Conservation (phyloP, 2,113 vertebrate genomes). For the Rhagologus leucostigma region DNA sequence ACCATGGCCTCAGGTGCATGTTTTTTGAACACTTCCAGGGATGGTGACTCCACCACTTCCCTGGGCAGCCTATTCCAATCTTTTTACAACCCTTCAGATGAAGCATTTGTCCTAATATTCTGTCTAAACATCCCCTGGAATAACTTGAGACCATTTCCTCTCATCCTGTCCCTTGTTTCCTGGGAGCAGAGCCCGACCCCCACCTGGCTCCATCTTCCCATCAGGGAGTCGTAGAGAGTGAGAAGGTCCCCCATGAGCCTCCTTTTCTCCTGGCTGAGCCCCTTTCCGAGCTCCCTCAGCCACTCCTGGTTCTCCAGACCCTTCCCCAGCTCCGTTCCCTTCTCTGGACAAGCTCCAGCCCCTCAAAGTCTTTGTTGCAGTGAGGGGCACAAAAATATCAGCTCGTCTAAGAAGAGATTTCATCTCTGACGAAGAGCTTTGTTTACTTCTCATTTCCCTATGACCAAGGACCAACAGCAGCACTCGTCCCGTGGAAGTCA, state of each 20-base stretch:
- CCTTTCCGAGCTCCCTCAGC: not conserved
- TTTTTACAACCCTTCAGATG: not conserved
- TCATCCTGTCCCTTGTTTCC: not conserved
- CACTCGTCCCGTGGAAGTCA: accelerated
- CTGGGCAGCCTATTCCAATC: not conserved
- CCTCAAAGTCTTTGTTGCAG: not conserved
- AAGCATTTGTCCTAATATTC: not conserved
- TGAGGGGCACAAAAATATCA: not conserved
- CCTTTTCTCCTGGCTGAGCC: not conserved
- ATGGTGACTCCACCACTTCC: not conserved
- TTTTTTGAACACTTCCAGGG: not conserved
- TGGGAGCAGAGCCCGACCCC: not conserved
- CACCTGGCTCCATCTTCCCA: not conserved
- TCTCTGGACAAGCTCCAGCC: accelerated
- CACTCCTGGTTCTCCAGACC: not conserved
- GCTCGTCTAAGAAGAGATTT: not conserved
- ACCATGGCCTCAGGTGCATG: not conserved
- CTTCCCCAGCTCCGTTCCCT: accelerated
- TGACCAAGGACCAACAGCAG: not conserved
- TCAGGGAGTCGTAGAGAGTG: not conserved
- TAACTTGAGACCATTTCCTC: not conserved
- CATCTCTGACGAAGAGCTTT: not conserved
- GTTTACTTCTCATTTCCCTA: not conserved
- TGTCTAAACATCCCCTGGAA: not conserved
- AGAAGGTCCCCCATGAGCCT: not conserved